Conservation (phyloP, 2,888 invertebrate genomes). For the Drosophila acutilabella region DNA sequence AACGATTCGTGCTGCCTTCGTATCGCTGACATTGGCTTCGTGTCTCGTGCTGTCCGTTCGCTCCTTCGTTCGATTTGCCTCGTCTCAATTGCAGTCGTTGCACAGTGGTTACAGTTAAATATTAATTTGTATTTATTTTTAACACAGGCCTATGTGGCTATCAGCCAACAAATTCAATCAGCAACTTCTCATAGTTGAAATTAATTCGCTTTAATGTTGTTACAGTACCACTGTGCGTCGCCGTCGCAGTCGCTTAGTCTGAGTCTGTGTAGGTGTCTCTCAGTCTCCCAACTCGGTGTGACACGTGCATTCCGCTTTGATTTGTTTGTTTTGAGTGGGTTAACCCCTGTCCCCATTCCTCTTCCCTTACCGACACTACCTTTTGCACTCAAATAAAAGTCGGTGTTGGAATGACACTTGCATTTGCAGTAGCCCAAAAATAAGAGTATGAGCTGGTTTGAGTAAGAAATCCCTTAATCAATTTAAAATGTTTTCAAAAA, state of each 20-base stretch:
- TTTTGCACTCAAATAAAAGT: slow-evolving; percentile 41
- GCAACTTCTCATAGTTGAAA: not conserved
- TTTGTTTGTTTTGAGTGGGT: slow-evolving; percentile 66
- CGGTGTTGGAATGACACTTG: slow-evolving; percentile 43
- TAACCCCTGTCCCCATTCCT: not conserved
- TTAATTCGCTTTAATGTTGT: not conserved
- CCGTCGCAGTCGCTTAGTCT: slow-evolving; percentile 5
- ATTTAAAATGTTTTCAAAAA: no score
- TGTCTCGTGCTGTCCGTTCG: not conserved
- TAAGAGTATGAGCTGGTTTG: not conserved
- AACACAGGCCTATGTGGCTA: no score
- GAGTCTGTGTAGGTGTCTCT: slow-evolving; percentile 17
- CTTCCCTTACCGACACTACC: not conserved
- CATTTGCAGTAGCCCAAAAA: slow-evolving; percentile 4
- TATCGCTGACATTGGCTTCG: slow-evolving; percentile 14
- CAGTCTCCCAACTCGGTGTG: slow-evolving; percentile 23
- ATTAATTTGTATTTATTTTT: not conserved
- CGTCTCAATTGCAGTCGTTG: slow-evolving; percentile 13
- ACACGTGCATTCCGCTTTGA: slow-evolving; percentile 62
- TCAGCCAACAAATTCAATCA: not conserved
- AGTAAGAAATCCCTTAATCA: no score
- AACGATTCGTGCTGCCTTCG: slow-evolving; percentile 35
- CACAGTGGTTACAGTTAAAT: not conserved
- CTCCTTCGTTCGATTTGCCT: not conserved
- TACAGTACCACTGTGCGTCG: not conserved